Evolutionary conservation across 2,113 vertebrate species (phyloP), one percentile per base, ranked within the genome.

Genomic region (Smithornis capensis): DNA sequence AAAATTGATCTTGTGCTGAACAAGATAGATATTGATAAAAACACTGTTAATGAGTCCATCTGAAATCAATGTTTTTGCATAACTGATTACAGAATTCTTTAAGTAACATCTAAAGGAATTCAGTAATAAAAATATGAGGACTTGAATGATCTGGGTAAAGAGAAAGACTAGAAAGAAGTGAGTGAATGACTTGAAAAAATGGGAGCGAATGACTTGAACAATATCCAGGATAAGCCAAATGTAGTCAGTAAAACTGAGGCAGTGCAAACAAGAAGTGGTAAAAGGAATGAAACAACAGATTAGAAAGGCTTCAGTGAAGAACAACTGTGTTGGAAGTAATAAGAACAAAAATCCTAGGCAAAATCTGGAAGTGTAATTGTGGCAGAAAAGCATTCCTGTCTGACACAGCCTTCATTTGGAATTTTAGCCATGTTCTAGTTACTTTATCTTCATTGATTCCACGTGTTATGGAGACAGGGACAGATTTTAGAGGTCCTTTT

Each of bases 1-100:
- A 91, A 94, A 90, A 95, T 76, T 77, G 89, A 85, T 92, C 94
- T 91, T 88, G 35, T 59, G 82, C 86, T 92, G 77, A 95, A 87
- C 64, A 89, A 59, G 38, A 82, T 25, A 70, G 87, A 23, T 96
- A 91, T 79, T 64, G 74, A 68, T 91, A 89, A 85, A 74, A 90
- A 64, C 78, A 40, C 24, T 1, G 23, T 74, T 95, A 92, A 18
- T 59, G 45, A 95, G 67, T 92, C 74, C 59, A 73, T 7, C 45
- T 83, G 55, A 87, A 95, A 87, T 94, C 93, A 87, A 50, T 96
- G 19, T 59, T 84, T 89, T 47, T 74, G 87, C 3, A 19, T 50
- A 50, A 76, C 12, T 65, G 53, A 47, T 79, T 57, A 35, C 23
- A 50, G 38, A 83, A 55, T 69, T 68, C n/a, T 73, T 24, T 79